Evolutionary conservation across 2,797 vertebrate genomes (phyloP).

Genomic region (Gymnoscopelus braueri): DNA sequence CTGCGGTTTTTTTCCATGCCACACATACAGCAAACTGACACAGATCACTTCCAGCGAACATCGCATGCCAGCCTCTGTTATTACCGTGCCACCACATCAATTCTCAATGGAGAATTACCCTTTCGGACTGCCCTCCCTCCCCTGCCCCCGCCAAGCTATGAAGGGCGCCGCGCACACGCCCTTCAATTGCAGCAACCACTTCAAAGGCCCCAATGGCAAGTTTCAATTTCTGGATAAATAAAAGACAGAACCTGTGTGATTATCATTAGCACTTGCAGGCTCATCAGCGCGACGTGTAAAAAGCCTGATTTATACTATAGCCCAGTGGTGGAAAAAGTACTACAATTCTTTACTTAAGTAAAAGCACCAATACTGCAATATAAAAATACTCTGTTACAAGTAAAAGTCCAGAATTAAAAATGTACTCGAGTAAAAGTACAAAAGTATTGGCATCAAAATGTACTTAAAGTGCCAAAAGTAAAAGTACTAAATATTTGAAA

Average conservation of each 20-base stretch:
- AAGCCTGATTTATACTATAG: no score
- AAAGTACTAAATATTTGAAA: no score
- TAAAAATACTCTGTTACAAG: no score
- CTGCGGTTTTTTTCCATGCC: slow-evolving; percentile 6
- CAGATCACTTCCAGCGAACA: background rate
- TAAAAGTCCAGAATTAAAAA: no score
- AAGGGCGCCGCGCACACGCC: slow-evolving; percentile 24
- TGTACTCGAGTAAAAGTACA: no score
- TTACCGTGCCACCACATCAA: background rate
- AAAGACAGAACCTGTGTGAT: slow-evolving; percentile 17
- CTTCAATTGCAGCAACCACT: slow-evolving; percentile 44
- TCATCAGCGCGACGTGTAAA: background rate
- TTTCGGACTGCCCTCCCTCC: slow-evolving; percentile 11
- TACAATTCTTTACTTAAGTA: no score
- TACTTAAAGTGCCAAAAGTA: no score
- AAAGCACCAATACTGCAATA: no score
- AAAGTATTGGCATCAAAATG: no score
- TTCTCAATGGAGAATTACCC: slow-evolving; percentile 5
- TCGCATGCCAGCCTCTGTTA: background rate
- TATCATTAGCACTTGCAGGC: slow-evolving; percentile 9
- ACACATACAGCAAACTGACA: background rate
- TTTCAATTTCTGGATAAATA: slow-evolving; percentile 36
- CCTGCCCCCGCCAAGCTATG: background rate
- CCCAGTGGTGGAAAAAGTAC: no score
- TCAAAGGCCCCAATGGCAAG: slow-evolving; percentile 41